Evolutionary conservation across 35 echinoderm and acorn worm genomes (phyloP), one percentile per base, ranked within the genome.

Genomic region (Heliocidaris erythrogramma): DNA sequence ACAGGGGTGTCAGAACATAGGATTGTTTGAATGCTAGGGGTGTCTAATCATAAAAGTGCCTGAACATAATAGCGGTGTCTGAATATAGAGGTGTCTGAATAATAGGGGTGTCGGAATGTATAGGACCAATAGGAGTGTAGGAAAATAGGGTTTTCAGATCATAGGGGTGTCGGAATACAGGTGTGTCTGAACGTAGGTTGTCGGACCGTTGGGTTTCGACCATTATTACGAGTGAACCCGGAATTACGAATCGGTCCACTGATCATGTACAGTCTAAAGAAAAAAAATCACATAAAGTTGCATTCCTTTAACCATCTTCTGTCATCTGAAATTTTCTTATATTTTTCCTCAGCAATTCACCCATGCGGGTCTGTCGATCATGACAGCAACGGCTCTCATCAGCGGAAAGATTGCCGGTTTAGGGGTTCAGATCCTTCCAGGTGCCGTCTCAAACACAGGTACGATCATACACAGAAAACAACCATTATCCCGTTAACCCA

Each of bases 381-480:
- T 92, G 91, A 92, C 48, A 13, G 91, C 91, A 12, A 92, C 48
- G 16, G 31, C 91, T 1, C 47, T 92, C 9, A 92, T 92, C 47
- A 52, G 91, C 30, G 91, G 91, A 59, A 92, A 92, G 47, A 59
- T 92, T 59, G 91, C 50, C 47, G 91, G 91, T 59, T 59, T 92
- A 92, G 91, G 91, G 49, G 50, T 92, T 59, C 91, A 92, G 91
- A 92, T 92, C 18, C 50, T 92, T 13, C 91, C 91, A 18, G 91
- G 91, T 48, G 91, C 91, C 13, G 30, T 92, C 13, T 16, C 91
- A 92, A 12, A 29, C 6, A 92, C 91, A 59, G 91, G 91, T 92
- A 92, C 9, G 2, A 47, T 17, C 31, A 32, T 5, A 12, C 12
- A 17, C 32, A 12, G 29, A 2, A 42, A n/a, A 12, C 3, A n/a